A percentile compares a stretch with the other conserved stretches of the same genome.
These are phyloP conservation scores for Miniopterus natalensis DNA, from an alignment of 2,113 vertebrate genomes.

Conservation along the genomic window DNA sequence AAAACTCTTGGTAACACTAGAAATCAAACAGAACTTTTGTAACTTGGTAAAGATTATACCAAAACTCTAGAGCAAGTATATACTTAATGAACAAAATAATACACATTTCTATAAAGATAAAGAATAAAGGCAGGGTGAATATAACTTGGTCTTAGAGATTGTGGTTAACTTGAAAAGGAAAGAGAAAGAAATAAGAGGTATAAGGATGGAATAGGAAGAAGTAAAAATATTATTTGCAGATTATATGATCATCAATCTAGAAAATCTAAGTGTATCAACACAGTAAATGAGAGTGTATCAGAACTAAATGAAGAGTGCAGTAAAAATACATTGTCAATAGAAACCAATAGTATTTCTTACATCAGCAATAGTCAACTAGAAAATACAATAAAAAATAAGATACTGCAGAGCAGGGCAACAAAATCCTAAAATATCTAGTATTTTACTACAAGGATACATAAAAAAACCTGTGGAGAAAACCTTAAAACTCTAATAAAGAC, in stretches of 20 bases:
- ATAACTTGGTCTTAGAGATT: neutral
- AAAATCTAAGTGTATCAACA: slow-evolving; percentile 7
- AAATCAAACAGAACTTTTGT: neutral
- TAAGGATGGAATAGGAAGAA: neutral
- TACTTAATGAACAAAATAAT: neutral
- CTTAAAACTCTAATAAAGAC: neutral
- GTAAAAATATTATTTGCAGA: neutral
- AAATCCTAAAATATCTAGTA: neutral
- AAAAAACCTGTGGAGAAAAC: neutral
- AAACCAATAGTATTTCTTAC: neutral
- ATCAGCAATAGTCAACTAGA: neutral
- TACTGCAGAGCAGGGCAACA: neutral
- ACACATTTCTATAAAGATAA: neutral
- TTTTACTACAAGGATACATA: neutral
- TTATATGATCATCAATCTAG: neutral
- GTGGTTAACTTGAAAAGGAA: neutral
- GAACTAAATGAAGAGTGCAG: neutral
- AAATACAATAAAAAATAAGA: neutral
- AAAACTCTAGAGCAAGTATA: neutral
- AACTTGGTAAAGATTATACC: neutral
- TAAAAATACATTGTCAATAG: neutral
- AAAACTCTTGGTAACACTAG: neutral
- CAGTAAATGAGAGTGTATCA: neutral
- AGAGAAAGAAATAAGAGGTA: neutral
- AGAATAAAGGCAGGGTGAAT: neutral